Evolutionary conservation across 2,113 vertebrate species (phyloP).

Genomic region (Tympanuchus pallidicinctus): DNA sequence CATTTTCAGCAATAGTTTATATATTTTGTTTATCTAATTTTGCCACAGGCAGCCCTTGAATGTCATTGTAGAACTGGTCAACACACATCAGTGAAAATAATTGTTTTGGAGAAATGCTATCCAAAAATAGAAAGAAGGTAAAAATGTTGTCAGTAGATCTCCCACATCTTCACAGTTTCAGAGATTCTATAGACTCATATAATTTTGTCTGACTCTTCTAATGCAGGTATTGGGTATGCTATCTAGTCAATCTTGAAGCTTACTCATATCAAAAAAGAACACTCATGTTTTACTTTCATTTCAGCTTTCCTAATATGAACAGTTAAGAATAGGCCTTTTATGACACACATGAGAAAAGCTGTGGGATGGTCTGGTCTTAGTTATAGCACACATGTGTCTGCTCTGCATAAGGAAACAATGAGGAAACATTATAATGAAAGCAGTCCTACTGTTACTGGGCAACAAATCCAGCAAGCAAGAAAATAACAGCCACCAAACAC

Average conservation of each 20-base stretch:
- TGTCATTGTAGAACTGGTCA: not conserved
- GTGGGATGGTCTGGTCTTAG: not conserved
- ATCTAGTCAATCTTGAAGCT: not conserved
- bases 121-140: not conserved
- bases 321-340: not conserved
- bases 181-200: not conserved
- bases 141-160: not conserved
- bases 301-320: not conserved
- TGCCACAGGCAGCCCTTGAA: not conserved
- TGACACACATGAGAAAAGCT: not conserved
- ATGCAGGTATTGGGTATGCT: rapidly evolving
- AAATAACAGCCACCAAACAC: not conserved
- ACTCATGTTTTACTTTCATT: not conserved
- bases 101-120: not conserved
- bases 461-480: not conserved
- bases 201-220: not conserved
- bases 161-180: not conserved
- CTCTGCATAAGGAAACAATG: not conserved
- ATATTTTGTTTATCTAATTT: not conserved
- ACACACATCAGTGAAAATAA: not conserved
- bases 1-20: not conserved
- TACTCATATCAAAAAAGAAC: not conserved
- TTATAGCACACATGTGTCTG: not conserved
- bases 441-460: not conserved
- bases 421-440: not conserved